These are phyloP conservation scores for Atta cephalotes DNA, from an alignment of 1,140 invertebrate species.

Conservation along the genomic window DNA sequence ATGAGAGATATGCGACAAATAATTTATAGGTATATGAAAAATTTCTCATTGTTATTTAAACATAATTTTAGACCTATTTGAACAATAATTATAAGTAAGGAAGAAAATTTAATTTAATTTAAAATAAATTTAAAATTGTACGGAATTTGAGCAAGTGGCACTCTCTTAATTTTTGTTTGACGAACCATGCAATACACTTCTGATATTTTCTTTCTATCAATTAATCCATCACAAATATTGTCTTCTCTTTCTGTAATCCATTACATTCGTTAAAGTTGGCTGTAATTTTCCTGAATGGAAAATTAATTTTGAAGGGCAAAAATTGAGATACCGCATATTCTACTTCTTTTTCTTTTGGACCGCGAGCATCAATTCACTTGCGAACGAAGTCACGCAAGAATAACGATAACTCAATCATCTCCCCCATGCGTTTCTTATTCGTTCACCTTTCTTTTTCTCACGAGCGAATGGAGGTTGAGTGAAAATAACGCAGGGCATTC, in stretches of 20 bases:
- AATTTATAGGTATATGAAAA: background rate
- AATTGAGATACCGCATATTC: background rate
- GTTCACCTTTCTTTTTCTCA: background rate
- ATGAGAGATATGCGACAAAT: background rate
- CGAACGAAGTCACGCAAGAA: conserved; percentile 20
- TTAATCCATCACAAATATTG: background rate
- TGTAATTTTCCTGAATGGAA: background rate
- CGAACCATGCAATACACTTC: background rate
- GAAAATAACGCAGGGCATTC: conserved; percentile 23
- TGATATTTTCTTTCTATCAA: background rate
- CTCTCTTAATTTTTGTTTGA: background rate
- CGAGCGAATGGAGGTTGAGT: background rate
- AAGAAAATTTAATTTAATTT: too few relatives aligned
- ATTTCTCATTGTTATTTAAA: background rate
- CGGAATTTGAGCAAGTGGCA: background rate
- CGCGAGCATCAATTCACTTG: conserved; percentile 27
- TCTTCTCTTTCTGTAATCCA: background rate
- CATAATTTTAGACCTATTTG: background rate
- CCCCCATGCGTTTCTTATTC: background rate
- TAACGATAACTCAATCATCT: conserved; percentile 43
- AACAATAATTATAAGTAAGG: background rate
- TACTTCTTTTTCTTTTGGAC: background rate
- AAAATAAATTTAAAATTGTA: background rate
- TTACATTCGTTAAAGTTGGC: background rate
- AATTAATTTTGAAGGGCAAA: conserved; percentile 9